Conservation (phyloP, 2,888 invertebrate genomes). For the Encarsia formosa region DNA sequence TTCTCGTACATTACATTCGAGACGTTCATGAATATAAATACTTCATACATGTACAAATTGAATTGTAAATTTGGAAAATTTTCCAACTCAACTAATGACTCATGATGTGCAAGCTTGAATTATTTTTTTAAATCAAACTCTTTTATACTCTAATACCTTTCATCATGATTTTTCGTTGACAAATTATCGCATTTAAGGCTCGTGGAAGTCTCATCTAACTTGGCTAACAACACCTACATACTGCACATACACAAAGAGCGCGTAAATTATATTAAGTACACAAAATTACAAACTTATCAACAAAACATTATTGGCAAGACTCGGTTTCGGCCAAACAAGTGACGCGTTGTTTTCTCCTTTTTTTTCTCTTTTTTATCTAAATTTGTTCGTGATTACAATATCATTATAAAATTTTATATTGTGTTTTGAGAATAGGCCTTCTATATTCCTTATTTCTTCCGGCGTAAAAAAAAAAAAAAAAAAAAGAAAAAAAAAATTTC, state of each 20-base stretch:
- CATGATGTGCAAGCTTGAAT: too few species aligned
- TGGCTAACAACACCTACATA: slow-evolving; percentile 37
- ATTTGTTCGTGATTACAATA: too few species aligned
- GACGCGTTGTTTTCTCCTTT: slow-evolving; percentile 9
- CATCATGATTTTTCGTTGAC: neutral
- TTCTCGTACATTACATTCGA: too few species aligned
- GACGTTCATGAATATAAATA: slow-evolving; percentile 3
- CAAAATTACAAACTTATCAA: slow-evolving; percentile 51
- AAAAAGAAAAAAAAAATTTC: too few species aligned
- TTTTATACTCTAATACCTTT: too few species aligned
- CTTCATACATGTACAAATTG: slow-evolving; percentile 14
- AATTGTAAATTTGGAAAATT: slow-evolving; percentile 17
- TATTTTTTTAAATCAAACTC: too few species aligned
- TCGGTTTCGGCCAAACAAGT: slow-evolving; percentile 34
- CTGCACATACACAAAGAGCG: slow-evolving; percentile 46
- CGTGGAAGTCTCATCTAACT: slow-evolving; percentile 46
- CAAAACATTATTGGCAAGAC: slow-evolving; percentile 49
- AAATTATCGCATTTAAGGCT: slow-evolving; percentile 11
- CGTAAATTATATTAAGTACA: slow-evolving; percentile 51
- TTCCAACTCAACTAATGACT: slow-evolving; percentile 4
- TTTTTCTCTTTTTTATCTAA: neutral
- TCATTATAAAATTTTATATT: too few species aligned
- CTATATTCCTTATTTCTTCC: neutral
- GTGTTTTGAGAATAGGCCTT: neutral
- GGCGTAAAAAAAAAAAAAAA: neutral